phyloP scores from a whole-genome alignment of 2,888 invertebrate genomes.

The Peribatodes rhomboidaria region DNA sequence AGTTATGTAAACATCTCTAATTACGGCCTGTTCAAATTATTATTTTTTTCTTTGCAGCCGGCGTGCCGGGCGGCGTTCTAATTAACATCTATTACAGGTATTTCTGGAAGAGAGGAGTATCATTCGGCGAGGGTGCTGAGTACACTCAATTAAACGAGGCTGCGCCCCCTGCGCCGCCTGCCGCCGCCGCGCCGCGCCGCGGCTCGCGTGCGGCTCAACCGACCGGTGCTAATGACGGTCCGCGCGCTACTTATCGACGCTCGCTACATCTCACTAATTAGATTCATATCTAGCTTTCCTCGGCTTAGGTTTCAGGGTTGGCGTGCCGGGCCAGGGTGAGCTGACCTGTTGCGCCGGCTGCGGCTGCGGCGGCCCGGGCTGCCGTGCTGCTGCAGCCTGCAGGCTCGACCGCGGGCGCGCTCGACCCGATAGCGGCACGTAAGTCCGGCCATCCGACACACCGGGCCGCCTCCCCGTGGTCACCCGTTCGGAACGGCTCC shows the following conservation, averaged over 20 bases:
- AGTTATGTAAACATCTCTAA: conserved; percentile 86
- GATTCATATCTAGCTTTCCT: conserved; percentile 11
- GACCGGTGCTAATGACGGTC: conserved; percentile 24
- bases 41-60: conserved; percentile 78
- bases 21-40: conserved; percentile 86
- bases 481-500: conserved; percentile 84
- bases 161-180: conserved; percentile 53
- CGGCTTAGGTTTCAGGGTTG: conserved; percentile 2
- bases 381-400: conserved; percentile 21
- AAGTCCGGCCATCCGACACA: conserved; percentile 65
- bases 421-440: conserved; percentile 61
- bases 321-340: not conserved
- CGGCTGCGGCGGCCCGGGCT: conserved; percentile 3
- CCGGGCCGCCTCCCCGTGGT: conserved; percentile 83
- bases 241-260: conserved; percentile 15
- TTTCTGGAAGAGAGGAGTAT: conserved; percentile 82
- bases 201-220: conserved; percentile 32
- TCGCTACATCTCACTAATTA: conserved; percentile 20
- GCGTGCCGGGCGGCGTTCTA: conserved; percentile 75
- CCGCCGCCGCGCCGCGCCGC: conserved; percentile 38
- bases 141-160: conserved; percentile 84
- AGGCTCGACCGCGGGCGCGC: conserved; percentile 39
- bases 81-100: conserved; percentile 86
- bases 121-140: conserved; percentile 83
- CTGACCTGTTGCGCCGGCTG: conserved; percentile 25